These are phyloP conservation scores for Cichladusa arquata DNA, from an alignment of 2,113 vertebrate species.

Conservation along the genomic window DNA sequence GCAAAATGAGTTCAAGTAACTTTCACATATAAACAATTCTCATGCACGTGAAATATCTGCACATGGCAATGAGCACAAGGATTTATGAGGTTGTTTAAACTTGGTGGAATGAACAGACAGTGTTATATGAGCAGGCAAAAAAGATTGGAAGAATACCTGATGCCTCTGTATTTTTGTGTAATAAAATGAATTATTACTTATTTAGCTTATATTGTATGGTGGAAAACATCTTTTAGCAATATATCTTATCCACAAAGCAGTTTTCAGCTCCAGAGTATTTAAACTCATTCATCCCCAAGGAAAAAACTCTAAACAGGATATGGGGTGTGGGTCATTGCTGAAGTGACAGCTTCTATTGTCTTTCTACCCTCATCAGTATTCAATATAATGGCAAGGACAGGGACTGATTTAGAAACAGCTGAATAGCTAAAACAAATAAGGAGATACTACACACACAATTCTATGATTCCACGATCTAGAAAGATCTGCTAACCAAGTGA, in stretches of 20 bases:
- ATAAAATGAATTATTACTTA: neutral
- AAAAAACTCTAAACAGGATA: neutral
- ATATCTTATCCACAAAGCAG: neutral
- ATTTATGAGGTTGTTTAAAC: neutral
- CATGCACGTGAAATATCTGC: neutral
- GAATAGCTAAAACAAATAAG: neutral
- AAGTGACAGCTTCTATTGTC: neutral
- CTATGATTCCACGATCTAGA: neutral
- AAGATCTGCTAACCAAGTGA: neutral
- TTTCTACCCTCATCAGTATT: neutral
- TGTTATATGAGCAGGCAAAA: fast-evolving
- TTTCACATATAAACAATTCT: neutral
- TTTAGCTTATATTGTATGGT: neutral
- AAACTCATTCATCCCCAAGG: neutral
- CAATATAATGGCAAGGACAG: neutral
- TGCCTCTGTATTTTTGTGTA: fast-evolving
- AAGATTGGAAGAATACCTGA: neutral
- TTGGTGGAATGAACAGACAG: neutral
- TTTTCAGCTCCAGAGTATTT: neutral
- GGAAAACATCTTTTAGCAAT: neutral
- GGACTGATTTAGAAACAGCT: neutral
- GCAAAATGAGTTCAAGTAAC: neutral
- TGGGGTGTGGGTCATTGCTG: neutral
- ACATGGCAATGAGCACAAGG: neutral
- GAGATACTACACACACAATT: neutral